Conservation (phyloP, 1,140 invertebrate species). For the Leptinotarsa defecta region DNA sequence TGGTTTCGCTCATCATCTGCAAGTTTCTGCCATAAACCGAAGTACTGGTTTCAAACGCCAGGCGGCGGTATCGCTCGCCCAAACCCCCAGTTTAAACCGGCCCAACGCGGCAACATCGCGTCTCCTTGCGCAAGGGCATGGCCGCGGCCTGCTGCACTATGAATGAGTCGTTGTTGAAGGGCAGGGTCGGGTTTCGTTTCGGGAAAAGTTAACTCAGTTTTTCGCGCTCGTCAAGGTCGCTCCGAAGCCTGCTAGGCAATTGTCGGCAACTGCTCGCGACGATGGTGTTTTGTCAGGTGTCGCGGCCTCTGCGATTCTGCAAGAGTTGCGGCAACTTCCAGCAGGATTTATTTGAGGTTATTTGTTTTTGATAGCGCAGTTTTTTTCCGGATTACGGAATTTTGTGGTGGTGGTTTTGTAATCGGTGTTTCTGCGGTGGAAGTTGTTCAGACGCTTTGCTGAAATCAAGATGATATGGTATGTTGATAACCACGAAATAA, state of each 20-base stretch:
- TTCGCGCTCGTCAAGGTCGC: not conserved
- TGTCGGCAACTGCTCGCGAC: not conserved
- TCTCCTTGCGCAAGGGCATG: constrained; percentile 24
- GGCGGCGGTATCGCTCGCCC: not conserved
- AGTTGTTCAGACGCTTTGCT: too few species aligned
- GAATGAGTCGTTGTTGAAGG: constrained; percentile 7
- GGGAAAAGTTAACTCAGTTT: not conserved
- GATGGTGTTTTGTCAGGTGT: not conserved
- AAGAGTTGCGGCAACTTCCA: too few species aligned
- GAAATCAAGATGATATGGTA: too few species aligned
- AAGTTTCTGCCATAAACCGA: too few species aligned
- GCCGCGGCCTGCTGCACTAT: constrained; percentile 12
- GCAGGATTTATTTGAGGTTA: too few species aligned
- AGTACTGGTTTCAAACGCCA: too few species aligned
- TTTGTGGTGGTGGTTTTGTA: too few species aligned
- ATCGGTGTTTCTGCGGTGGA: too few species aligned
- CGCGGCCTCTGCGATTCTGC: too few species aligned
- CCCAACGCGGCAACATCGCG: not conserved
- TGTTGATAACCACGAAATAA: too few species aligned
- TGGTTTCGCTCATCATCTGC: not conserved
- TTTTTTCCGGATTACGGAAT: too few species aligned
- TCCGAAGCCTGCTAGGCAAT: not conserved
- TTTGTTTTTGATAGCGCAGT: too few species aligned
- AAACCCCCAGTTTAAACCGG: not conserved
- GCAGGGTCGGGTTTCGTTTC: not conserved